phyloP scores from a whole-genome alignment of 2,113 vertebrate genomes.

The Laterallus jamaicensis region DNA sequence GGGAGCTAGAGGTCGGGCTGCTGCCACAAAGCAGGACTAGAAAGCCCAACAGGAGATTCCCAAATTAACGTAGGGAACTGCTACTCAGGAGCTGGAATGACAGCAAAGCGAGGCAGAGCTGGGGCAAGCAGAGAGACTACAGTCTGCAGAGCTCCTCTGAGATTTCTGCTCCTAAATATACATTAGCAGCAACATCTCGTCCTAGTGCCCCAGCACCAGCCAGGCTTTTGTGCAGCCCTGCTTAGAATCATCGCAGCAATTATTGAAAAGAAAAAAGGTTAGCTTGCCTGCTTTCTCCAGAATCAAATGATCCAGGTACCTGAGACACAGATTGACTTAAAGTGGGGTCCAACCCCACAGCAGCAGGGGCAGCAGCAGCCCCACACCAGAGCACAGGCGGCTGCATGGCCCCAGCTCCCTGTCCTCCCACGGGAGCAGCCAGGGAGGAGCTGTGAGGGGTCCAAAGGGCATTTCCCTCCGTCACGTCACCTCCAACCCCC shows the following conservation, averaged over 20 bases:
- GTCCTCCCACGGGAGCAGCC: rapidly evolving
- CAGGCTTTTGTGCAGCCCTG: background rate
- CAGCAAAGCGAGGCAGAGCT: conserved; percentile 17
- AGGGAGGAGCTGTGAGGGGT: rapidly evolving
- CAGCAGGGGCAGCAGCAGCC: background rate
- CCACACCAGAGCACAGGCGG: background rate
- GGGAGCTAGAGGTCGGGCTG: background rate
- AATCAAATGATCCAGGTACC: background rate
- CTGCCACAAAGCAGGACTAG: background rate
- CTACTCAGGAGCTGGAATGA: background rate
- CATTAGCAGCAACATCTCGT: background rate
- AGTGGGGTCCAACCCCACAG: background rate
- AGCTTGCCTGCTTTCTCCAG: background rate
- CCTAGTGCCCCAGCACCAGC: background rate
- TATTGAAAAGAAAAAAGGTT: background rate
- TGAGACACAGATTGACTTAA: background rate
- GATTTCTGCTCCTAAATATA: conserved; percentile 39
- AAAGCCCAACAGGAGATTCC: conserved; percentile 56
- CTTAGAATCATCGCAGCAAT: background rate
- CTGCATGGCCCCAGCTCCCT: background rate
- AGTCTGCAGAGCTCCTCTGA: background rate
- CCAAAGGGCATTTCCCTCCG: background rate
- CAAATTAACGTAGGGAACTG: conserved; percentile 20
- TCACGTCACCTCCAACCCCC: background rate
- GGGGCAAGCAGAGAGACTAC: background rate